These are phyloP conservation scores for Charadrius vociferus DNA, from an alignment of 2,113 vertebrate genomes.

Conservation along the genomic window DNA sequence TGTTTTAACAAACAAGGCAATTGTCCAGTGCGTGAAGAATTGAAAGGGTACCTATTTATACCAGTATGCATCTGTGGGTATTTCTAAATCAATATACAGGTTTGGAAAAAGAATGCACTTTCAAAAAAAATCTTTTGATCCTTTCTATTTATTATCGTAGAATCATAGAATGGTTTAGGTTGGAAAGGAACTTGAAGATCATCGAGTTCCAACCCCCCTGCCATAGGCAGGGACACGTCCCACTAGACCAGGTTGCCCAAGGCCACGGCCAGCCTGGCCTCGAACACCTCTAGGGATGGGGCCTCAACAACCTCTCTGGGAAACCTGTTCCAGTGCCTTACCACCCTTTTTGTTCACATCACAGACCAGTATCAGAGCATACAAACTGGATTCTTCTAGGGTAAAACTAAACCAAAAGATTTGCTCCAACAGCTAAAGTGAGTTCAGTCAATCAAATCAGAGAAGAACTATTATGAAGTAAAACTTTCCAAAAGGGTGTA, in stretches of 20 bases:
- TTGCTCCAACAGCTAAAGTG: background rate
- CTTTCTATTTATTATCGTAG: background rate
- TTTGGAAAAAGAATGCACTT: background rate
- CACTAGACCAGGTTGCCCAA: no score
- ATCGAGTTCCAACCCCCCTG: no score
- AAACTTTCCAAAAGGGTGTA: background rate
- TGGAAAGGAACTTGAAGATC: no score
- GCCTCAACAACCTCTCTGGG: no score
- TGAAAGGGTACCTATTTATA: background rate
- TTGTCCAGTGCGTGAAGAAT: background rate
- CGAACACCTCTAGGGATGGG: no score
- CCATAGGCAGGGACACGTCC: no score
- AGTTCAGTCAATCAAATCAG: background rate
- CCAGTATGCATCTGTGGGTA: background rate
- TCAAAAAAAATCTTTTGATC: background rate
- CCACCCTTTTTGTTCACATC: background rate
- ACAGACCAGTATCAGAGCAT: background rate
- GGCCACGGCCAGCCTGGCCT: no score
- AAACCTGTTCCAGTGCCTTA: no score
- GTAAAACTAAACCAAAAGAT: background rate
- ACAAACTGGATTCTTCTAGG: background rate
- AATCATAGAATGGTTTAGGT: no score
- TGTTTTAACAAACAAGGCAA: background rate
- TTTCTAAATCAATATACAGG: background rate
- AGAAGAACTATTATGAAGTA: background rate